Evolutionary conservation across 2,888 invertebrate genomes (phyloP), one percentile per base, ranked within the genome.

Genomic region (Dicranocentrus wangi): DNA sequence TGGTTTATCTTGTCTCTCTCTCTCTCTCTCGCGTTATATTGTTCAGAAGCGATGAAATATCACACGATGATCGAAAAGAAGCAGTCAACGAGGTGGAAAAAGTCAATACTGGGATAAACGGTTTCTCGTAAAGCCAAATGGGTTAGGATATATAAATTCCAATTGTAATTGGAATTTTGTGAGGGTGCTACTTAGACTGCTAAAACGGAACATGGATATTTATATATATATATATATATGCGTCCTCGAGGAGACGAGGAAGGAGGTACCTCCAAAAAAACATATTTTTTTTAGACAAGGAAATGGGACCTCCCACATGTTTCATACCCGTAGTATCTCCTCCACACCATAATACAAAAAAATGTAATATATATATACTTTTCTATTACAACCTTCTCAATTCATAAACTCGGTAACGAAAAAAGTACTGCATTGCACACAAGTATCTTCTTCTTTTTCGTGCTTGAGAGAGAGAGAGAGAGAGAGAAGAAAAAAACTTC

Each of bases 21-120:
- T 39, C 47, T 42, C 17, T 39, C 27, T 47, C n/a, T 70, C 58
- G 39, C 47, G 43, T 66, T 73, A 65, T 32, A 66, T 71, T 79
- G 69, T 60, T 68, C 70, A 71, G 61, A 68, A 81, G 76, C 81
- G 75, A 81, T 81, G 81, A 81, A 81, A 81, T 81, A 81, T 81
- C 81, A 81, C 80, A 73, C 32, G 61, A 75, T 76, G 70, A 81
- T 75, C 75, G 81, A 76, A 81, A 76, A 81, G 81, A 81, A 81
- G 72, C 51, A 85, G 82, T 85, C 87, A 87, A 87, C 87, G 87
- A 87, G 87, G 85, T 87, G 86, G 86, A 87, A 86, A 86, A 87
- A 87, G 87, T 86, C 87, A 87, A 87, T 87, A 87, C 85, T 87
- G 84, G 86, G 87, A 87, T 87, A 87, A 87, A 87, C 87, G 87